phyloP scores from a whole-genome alignment of 2,113 vertebrate species.

The Dolichallabes microphthalmus region DNA sequence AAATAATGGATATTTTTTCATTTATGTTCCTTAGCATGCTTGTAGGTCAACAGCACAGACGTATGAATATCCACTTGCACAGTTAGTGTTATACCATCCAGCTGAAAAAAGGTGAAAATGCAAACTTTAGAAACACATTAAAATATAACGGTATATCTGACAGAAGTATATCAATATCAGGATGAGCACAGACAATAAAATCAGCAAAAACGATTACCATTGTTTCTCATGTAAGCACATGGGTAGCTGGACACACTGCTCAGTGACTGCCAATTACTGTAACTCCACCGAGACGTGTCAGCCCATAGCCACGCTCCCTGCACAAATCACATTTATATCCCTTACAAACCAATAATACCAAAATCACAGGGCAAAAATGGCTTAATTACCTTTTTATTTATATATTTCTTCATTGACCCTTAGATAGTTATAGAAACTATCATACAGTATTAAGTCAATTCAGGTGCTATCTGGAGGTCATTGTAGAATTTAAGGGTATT shows the following conservation, averaged over 20 bases:
- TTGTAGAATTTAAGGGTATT: not conserved
- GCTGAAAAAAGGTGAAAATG: not conserved
- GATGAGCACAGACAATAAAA: not conserved
- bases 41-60: not conserved
- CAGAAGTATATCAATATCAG: not conserved
- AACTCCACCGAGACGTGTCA: slow-evolving; percentile 10
- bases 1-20: not conserved
- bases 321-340: not conserved
- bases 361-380: not conserved
- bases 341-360: not conserved
- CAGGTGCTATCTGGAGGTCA: not conserved
- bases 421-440: not conserved
- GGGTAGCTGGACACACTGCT: slow-evolving; percentile 17
- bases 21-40: not conserved
- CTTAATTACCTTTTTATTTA: not conserved
- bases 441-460: not conserved
- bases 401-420: not conserved
- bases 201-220: not conserved
- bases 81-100: not conserved
- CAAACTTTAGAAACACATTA: not conserved
- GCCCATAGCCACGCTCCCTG: slow-evolving; percentile 13
- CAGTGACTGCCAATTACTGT: slow-evolving; percentile 8
- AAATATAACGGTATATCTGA: not conserved
- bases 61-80: not conserved
- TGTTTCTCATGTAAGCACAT: not conserved